Evolutionary conservation across 2,888 invertebrate species (phyloP).

Genomic region (Eremobia ochroleuca): DNA sequence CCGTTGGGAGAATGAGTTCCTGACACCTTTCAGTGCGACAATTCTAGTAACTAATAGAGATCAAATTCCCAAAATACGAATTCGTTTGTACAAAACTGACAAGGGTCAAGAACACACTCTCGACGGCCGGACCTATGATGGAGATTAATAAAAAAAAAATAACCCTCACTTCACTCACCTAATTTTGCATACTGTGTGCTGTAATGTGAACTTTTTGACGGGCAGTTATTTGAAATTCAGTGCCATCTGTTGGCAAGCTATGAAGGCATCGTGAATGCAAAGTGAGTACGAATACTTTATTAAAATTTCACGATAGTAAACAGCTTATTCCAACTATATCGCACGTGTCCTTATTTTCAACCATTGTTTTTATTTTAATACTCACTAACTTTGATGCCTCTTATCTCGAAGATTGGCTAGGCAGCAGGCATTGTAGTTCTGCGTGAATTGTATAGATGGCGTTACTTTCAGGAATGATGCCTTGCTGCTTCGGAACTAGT

Average conservation of each 20-base stretch:
- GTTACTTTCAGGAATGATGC: slow-evolving; percentile 25
- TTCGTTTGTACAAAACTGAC: too few relatives aligned
- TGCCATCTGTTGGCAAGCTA: slow-evolving; percentile 68
- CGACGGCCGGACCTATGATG: too few relatives aligned
- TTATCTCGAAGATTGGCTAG: background rate
- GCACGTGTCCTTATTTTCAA: background rate
- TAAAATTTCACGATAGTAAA: background rate
- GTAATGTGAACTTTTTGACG: background rate
- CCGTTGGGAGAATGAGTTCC: too few relatives aligned
- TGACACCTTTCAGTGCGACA: too few relatives aligned
- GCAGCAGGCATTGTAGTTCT: slow-evolving; percentile 33
- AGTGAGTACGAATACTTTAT: too few relatives aligned
- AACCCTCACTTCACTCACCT: background rate
- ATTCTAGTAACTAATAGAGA: too few relatives aligned
- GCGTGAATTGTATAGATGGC: slow-evolving; percentile 69
- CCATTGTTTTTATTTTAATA: background rate
- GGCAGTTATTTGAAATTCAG: slow-evolving; percentile 21
- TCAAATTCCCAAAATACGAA: too few relatives aligned
- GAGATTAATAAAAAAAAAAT: background rate
- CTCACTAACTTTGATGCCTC: background rate
- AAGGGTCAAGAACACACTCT: too few relatives aligned
- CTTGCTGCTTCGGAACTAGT: background rate
- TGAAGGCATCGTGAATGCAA: background rate
- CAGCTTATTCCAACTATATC: background rate
- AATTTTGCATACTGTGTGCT: background rate